These are phyloP conservation scores for Pithys albifrons DNA, from an alignment of 2,113 vertebrate genomes.

Conservation along the genomic window DNA sequence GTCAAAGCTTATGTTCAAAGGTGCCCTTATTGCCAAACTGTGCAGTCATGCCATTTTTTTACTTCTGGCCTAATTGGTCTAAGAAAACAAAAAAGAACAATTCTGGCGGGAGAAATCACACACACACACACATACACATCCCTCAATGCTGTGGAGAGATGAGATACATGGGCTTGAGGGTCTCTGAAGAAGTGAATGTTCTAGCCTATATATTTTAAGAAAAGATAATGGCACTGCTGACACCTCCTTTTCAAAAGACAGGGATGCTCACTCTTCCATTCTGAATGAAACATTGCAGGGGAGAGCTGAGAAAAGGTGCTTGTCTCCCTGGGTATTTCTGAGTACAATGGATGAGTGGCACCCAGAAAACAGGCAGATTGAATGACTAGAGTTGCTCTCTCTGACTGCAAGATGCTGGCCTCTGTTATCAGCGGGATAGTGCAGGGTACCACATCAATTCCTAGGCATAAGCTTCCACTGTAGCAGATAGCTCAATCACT, in stretches of 20 bases:
- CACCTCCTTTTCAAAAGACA: background rate
- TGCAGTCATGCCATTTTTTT: background rate
- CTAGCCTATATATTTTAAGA: background rate
- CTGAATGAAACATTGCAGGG: background rate
- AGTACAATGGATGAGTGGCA: constrained; percentile 24
- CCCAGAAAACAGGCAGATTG: background rate
- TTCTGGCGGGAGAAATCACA: background rate
- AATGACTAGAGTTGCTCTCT: constrained; percentile 1
- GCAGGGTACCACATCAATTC: constrained; percentile 1
- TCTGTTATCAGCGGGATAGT: background rate
- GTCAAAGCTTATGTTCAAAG: background rate
- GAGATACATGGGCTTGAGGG: background rate
- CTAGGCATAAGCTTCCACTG: background rate
- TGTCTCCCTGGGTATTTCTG: constrained; percentile 9
- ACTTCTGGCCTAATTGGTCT: background rate
- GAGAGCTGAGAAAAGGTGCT: background rate
- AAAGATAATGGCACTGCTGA: background rate
- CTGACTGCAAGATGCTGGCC: constrained; percentile 15
- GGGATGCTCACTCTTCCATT: background rate
- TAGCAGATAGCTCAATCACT: background rate
- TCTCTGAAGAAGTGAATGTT: background rate
- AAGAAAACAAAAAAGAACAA: background rate
- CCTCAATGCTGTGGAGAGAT: background rate
- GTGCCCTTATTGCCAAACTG: background rate
- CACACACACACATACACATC: too few relatives aligned